These are phyloP conservation scores for Otocyon megalotis DNA, from an alignment of 2,113 vertebrate genomes.

Conservation along the genomic window DNA sequence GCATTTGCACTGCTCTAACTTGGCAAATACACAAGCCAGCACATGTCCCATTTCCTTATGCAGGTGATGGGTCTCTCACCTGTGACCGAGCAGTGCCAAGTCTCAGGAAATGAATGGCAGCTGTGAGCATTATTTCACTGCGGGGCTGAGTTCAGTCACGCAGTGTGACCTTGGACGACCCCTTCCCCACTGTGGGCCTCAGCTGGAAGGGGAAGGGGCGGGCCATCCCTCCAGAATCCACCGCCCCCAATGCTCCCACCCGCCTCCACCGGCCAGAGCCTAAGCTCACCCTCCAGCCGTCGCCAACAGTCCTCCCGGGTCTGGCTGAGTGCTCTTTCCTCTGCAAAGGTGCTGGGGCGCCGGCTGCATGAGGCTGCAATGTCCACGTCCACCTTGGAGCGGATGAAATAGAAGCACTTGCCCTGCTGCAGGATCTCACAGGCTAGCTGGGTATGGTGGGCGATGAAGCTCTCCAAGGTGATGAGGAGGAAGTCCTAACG, in stretches of 20 bases:
- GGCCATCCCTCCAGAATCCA: neutral
- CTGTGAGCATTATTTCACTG: neutral
- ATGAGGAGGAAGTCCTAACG: constrained; percentile 82
- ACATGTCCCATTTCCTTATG: neutral
- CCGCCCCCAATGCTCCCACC: neutral
- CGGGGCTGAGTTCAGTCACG: neutral
- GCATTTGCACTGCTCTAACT: neutral
- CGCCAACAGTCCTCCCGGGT: neutral
- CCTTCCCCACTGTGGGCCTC: neutral
- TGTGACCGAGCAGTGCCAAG: neutral
- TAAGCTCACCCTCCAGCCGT: neutral
- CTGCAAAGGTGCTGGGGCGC: neutral
- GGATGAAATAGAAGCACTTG: constrained; percentile 56
- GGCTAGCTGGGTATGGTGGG: constrained; percentile 64
- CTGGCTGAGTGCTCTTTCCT: constrained; percentile 18
- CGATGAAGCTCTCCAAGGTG: constrained; percentile 49
- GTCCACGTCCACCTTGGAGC: constrained; percentile 50
- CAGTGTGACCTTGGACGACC: neutral
- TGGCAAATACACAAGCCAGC: neutral
- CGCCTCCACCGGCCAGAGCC: neutral
- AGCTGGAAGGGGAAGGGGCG: neutral
- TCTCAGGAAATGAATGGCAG: neutral
- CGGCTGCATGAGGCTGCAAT: accelerated
- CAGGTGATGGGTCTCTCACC: neutral
- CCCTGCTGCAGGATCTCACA: constrained; percentile 31